phyloP scores from a whole-genome alignment of 2,797 vertebrate species.

The Pseudomugil gertrudae region DNA sequence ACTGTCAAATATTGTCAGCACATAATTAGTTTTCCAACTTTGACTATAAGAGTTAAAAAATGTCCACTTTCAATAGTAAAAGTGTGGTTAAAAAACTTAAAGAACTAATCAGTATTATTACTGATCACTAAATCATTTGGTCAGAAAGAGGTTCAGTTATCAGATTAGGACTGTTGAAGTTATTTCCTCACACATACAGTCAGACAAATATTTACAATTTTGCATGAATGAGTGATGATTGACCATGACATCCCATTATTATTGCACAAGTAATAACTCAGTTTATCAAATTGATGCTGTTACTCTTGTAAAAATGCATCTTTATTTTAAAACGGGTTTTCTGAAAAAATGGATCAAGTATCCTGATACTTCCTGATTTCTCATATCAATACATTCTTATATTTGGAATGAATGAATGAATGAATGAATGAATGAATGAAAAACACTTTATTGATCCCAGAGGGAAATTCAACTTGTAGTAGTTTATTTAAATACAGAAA shows the following conservation, averaged over 20 bases:
- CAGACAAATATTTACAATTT: no score
- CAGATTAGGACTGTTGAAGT: background rate
- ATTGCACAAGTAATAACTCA: background rate
- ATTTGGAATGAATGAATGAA: no score
- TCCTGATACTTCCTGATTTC: no score
- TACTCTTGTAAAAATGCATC: background rate
- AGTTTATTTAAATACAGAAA: no score
- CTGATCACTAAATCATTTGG: background rate
- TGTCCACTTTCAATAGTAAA: background rate
- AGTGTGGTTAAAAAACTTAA: background rate
- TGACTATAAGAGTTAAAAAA: background rate
- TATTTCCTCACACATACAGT: background rate
- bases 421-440: no score
- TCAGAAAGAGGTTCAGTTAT: background rate
- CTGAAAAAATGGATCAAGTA: background rate
- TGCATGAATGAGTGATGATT: background rate
- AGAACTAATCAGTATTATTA: background rate
- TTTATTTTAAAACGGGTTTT: background rate
- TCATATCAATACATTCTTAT: no score
- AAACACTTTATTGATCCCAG: no score
- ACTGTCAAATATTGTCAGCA: slow-evolving; percentile 46
- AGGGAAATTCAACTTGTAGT: no score
- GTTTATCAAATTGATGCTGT: background rate
- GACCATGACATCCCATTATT: background rate
- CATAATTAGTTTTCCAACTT: slow-evolving; percentile 33